phyloP scores from a whole-genome alignment of 2,888 invertebrate species.

The Pocota personata region DNA sequence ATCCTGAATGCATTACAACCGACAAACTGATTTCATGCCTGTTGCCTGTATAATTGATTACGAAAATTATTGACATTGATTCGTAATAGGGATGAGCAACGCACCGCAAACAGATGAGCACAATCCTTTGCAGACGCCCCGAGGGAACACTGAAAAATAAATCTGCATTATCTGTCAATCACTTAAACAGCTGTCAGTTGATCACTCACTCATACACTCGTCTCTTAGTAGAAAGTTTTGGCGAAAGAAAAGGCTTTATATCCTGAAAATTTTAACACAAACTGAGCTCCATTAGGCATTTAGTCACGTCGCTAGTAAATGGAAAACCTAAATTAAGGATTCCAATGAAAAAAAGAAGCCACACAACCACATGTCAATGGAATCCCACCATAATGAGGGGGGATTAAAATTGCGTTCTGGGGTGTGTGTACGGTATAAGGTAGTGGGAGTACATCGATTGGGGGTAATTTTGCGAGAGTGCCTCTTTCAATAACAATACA shows the following conservation, averaged over 20 bases:
- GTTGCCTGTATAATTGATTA: constrained; percentile 65
- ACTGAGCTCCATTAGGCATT: constrained; percentile 22
- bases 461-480: constrained; percentile 70
- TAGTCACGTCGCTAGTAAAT: constrained; percentile 55
- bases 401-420: constrained; percentile 59
- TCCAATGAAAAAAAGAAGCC: neutral
- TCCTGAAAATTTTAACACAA: neutral
- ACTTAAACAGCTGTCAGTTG: constrained; percentile 60
- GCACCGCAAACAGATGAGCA: constrained; percentile 47
- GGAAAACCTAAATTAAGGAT: constrained; percentile 61
- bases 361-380: constrained; percentile 45
- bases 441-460: constrained; percentile 37
- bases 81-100: constrained; percentile 17
- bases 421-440: constrained; percentile 8
- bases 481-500: constrained; percentile 72
- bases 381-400: constrained; percentile 67
- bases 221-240: neutral
- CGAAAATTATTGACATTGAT: constrained; percentile 70
- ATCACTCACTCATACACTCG: constrained; percentile 35
- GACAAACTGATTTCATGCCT: constrained; percentile 38
- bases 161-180: constrained; percentile 71
- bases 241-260: neutral
- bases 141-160: constrained; percentile 59
- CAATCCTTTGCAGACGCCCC: constrained; percentile 58
- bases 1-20: constrained; percentile 20